Base-by-base conservation (phyloP, 30 jellyfish, hydroid and myxozoan genomes). In the Pelagia noctiluca region DNA sequence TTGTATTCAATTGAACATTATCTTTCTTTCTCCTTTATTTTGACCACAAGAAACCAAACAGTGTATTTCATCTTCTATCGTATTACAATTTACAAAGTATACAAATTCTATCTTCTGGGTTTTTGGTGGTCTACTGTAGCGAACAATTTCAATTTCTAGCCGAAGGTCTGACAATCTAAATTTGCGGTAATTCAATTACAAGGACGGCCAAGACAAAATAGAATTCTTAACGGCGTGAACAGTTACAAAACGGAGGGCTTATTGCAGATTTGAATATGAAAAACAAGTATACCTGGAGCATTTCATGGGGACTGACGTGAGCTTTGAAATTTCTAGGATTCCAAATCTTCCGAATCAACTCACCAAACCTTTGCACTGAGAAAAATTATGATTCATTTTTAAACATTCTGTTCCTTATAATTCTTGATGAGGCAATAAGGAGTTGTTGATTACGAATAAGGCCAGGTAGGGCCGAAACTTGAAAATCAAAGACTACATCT, bases 261-360 rank as follows among this genome's bases (percentile, higher is more conserved):
- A n/a, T n/a, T n/a, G n/a, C n/a, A n/a, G n/a, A n/a, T n/a, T n/a
- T 42, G 57, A 42, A 42, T 42, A 42, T 42, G 30, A 71, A 12
- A 23, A 35, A 3, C 7, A 2, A 0, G 1, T 82, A 31, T 22
- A 85, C 96, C 90, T 91, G 98, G 28, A 94, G 71, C 97, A 94
- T 94, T 67, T 94, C 99, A 61, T 94, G 99, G 11, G 99, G 99
- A 50, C 98, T 89, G 53, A 94, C 97, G 36, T 94, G 99, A 7
- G 97, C 87, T 85, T 88, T 88, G 66, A 94, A 94, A 46, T 94
- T 94, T 42, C 92, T 63, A 0, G 96, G 97, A 53, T 94, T 94
- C 99, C 99, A 94, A 32, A 94, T 75, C 46, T 94, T 94, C 72
- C 99, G 75, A 38, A 76, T 73, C 36, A 94, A 85, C 71, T 94